Conservation (phyloP, 2,888 invertebrate species). For the Hydriomena furcata region DNA sequence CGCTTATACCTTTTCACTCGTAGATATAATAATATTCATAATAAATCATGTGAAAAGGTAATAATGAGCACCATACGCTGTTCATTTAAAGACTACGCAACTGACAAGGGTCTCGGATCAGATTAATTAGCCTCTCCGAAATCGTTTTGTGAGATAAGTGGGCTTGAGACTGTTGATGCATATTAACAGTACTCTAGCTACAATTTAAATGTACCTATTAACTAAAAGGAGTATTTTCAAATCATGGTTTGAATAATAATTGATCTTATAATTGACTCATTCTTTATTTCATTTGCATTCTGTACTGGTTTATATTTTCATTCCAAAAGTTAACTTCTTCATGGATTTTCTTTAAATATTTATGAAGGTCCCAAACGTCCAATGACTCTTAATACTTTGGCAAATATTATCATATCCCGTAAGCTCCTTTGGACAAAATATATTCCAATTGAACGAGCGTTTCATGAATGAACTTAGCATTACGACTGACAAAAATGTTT, state of each 20-base stretch:
- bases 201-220: constrained; percentile 1
- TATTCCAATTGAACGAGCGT: constrained; percentile 42
- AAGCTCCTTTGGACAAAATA: constrained; percentile 53
- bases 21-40: background rate
- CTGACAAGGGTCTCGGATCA: constrained; percentile 52
- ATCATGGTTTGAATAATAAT: background rate
- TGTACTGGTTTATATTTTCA: constrained; percentile 31
- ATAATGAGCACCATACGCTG: constrained; percentile 8
- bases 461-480: constrained; percentile 39
- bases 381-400: constrained; percentile 65
- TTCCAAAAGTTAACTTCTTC: constrained; percentile 61
- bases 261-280: background rate
- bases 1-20: too few relatives aligned
- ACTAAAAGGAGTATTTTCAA: background rate
- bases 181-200: constrained; percentile 8
- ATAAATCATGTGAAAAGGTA: constrained; percentile 10
- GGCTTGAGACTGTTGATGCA: constrained; percentile 20
- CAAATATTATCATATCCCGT: constrained; percentile 62
- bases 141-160: constrained; percentile 42
- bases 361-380: constrained; percentile 65
- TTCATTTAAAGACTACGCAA: constrained; percentile 51
- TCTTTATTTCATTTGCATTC: background rate
- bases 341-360: constrained; percentile 70
- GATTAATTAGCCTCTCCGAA: constrained; percentile 60
- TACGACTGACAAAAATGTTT: constrained; percentile 30